Evolutionary conservation across 37 sponge, comb jelly and placozoan species (phyloP).

Genomic region (Tethya wilhelma): DNA sequence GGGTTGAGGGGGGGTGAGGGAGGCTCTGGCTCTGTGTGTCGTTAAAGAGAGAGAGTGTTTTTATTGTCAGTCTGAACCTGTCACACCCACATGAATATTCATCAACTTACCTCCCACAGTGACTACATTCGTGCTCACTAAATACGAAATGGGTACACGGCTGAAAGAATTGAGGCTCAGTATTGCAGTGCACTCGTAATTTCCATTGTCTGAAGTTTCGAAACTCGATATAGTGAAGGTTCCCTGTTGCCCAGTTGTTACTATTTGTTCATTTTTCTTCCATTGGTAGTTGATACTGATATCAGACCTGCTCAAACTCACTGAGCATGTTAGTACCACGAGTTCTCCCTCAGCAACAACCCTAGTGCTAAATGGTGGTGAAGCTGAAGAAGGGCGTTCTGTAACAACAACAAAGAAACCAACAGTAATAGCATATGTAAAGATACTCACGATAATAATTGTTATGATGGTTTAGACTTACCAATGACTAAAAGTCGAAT

Average conservation of each 20-base stretch:
- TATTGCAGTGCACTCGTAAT: conserved; percentile 7
- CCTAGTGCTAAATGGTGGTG: too few species aligned
- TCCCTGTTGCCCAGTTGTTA: background rate
- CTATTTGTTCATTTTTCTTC: background rate
- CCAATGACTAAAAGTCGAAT: conserved; percentile 8
- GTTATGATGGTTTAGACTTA: too few species aligned
- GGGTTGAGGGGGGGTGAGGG: conserved; percentile 20
- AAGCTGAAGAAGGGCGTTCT: too few species aligned
- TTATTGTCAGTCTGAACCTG: background rate
- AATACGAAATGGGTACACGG: background rate
- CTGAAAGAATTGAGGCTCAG: background rate
- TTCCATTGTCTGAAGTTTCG: conserved; percentile 1
- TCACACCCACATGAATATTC: background rate
- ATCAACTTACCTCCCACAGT: conserved; percentile 31
- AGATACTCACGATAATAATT: too few species aligned
- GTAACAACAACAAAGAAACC: too few species aligned
- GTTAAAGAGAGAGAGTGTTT: background rate
- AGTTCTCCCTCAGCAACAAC: background rate
- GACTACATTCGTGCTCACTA: background rate
- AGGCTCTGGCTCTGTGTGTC: background rate
- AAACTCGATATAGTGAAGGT: too few species aligned
- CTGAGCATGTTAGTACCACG: background rate
- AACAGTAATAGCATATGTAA: too few species aligned
- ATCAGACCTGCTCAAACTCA: background rate
- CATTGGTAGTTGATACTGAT: background rate